phyloP scores from a whole-genome alignment of 2,797 vertebrate genomes.

The Champsocephalus esox region DNA sequence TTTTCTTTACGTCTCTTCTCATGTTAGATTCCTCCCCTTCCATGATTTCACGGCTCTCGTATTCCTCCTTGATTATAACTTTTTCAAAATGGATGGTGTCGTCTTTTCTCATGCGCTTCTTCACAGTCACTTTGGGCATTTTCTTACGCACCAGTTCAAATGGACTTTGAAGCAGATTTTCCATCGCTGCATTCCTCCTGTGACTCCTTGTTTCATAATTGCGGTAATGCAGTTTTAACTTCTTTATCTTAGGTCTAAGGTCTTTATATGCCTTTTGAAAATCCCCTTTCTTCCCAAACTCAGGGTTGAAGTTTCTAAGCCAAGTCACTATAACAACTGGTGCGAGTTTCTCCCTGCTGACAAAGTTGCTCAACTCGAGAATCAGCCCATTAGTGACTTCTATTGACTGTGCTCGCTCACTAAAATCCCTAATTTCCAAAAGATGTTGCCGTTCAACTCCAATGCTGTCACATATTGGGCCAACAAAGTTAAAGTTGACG shows the following conservation, averaged over 20 bases:
- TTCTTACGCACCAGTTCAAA: conserved; percentile 76
- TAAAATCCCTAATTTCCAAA: conserved; percentile 82
- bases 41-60: conserved; percentile 46
- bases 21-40: conserved; percentile 15
- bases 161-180: conserved; percentile 81
- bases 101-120: conserved; percentile 72
- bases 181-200: conserved; percentile 74
- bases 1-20: background rate
- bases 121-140: conserved; percentile 28
- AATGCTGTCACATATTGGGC: conserved; percentile 85
- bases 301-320: conserved; percentile 82
- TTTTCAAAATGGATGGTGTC: conserved; percentile 30
- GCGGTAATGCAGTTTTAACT: conserved; percentile 70
- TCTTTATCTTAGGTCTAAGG: conserved; percentile 76
- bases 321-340: conserved; percentile 80
- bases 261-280: conserved; percentile 72
- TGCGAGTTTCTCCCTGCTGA: conserved; percentile 80
- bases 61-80: conserved; percentile 61
- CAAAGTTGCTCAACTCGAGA: conserved; percentile 82
- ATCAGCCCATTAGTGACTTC: conserved; percentile 86
- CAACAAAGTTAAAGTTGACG: conserved; percentile 86
- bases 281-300: conserved; percentile 80
- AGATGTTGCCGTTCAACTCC: conserved; percentile 83
- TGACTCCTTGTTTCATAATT: conserved; percentile 79
- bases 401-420: conserved; percentile 77